Base-by-base conservation (phyloP, 1,140 invertebrate genomes). In the Scaptomyza montana region DNA sequence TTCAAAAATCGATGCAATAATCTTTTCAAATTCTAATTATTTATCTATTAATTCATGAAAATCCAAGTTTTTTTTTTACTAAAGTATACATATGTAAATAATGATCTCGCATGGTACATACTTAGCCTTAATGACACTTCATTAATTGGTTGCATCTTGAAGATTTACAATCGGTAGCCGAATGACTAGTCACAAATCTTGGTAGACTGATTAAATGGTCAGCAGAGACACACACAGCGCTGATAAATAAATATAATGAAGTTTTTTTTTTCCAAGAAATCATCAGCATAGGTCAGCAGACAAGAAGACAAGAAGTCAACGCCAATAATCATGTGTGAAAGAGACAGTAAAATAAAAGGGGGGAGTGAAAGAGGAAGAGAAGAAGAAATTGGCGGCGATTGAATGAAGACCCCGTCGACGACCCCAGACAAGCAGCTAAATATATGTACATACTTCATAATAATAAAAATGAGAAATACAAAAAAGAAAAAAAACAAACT, bases 381-480 rank as follows among this genome's bases (percentile, higher is more conserved):
- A 16, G 4, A 5, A 16, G 43, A 57, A 68, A 68, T 51, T 53
- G 55, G 33, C 47, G 49, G 47, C 75, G 84, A 86, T 87, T 86
- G 82, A 86, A 79, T 89, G 75, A 89, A 86, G 82, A 86, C 82
- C 82, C 72, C 82, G 68, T 19, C 51, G 79, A 79, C 76, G 84
- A 87, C 79, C 82, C 53, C 80, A 79, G 72, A 62, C 50, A 53
- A 61, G 33, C 73, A 74, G 74, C 85, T 89, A 89, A 84, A 89
- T 89, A 36, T 16, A 16, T 16, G 16, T 36, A 89, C 79, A 89
- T 79, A 85, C 60, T 69, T 28, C 25, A 39, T 39, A 39, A 39
- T 75, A 86, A 85, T 85, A 68, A 77, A 77, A 77, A 53, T 59
- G 61, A 67, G 60, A 54, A 67, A n/a, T n/a, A n/a, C n/a, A n/a